Base-by-base conservation (phyloP, 2,113 vertebrate genomes). In the Nansenia antarctica region DNA sequence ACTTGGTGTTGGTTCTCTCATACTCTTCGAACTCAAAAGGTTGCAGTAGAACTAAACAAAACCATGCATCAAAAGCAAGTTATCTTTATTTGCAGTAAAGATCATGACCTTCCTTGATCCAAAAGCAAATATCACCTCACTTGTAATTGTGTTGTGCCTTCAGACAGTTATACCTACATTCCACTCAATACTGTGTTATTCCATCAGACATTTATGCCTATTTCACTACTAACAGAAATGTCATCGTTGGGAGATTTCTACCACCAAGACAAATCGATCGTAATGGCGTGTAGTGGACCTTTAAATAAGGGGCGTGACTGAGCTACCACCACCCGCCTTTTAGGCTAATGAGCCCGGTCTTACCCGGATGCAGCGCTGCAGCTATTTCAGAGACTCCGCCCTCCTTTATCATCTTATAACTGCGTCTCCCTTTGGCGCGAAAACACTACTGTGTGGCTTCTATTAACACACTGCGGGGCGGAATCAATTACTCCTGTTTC, bases 321-420 rank as follows among this genome's bases (percentile, higher is more conserved):
- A 18, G 55, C 42, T 2, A 20, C 31, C 1, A 35, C 9, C 52
- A 14, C 65, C 65, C 75, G 65, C 73, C 82, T 62, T 49, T 37
- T 39, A 81, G 84, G 86, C 67, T 73, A 84, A 83, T 62, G 55
- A 24, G 20, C 24, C 15, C 68, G 69, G 75, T 62, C 76, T 84
- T 83, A 86, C 85, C 88, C 88, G 84, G 85, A 89, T 89, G 80
- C 77, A 74, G 67, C 75, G 82, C 86, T 85, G 89, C 90, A 85
- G 88, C 83, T 73, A 73, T 88, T 83, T 80, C 32, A 42, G 12
- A 83, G 77, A 76, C 88, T 85, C 88, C 87, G 53, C 86, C 87
- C 87, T 79, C 39, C 62, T 78, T 82, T 60, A 79, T 75, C 76
- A 67, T 69, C 66, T 76, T 89, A 88, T 90, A 90, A 85, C 82